Conservation (phyloP, 2,797 vertebrate species). For the Hylomyscus alleni region DNA sequence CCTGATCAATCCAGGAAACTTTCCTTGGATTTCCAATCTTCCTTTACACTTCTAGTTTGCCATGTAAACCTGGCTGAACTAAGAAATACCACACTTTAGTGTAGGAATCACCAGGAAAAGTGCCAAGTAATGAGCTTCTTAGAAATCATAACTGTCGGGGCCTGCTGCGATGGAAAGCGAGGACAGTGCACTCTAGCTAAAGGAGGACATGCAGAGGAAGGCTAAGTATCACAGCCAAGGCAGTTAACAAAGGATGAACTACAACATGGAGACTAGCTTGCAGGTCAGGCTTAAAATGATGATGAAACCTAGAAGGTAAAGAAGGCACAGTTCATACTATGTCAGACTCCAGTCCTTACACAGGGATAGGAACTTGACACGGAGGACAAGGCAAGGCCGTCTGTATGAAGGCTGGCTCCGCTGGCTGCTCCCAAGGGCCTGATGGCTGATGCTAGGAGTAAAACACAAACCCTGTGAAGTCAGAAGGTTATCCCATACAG, state of each 20-base stretch:
- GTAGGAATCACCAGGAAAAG: constrained; percentile 13
- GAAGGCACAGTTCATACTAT: not conserved
- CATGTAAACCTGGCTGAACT: not conserved
- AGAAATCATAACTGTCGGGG: not conserved
- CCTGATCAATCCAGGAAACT: not conserved
- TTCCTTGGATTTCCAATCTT: constrained; percentile 47
- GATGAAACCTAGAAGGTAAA: constrained; percentile 21
- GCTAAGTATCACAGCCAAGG: constrained; percentile 21
- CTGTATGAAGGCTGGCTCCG: constrained; percentile 92
- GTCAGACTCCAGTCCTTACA: constrained; percentile 87
- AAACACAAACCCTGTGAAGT: constrained; percentile 43
- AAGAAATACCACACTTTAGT: not conserved
- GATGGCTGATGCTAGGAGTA: constrained; percentile 89
- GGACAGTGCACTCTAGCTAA: not conserved
- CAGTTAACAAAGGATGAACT: constrained; percentile 10
- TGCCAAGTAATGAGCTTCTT: not conserved
- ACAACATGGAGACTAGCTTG: constrained; percentile 18
- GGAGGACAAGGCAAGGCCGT: constrained; percentile 91
- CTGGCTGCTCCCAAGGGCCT: constrained; percentile 94
- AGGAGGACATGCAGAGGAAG: not conserved
- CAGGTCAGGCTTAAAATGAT: not conserved
- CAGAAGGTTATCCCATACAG: not conserved
- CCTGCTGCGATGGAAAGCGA: constrained; percentile 22
- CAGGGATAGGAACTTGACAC: constrained; percentile 90
- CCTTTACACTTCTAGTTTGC: not conserved